A percentile compares a stretch with the other conserved stretches of the same genome.
Evolutionary conservation across 2,797 vertebrate genomes (phyloP).

Genomic region (Betta splendens): DNA sequence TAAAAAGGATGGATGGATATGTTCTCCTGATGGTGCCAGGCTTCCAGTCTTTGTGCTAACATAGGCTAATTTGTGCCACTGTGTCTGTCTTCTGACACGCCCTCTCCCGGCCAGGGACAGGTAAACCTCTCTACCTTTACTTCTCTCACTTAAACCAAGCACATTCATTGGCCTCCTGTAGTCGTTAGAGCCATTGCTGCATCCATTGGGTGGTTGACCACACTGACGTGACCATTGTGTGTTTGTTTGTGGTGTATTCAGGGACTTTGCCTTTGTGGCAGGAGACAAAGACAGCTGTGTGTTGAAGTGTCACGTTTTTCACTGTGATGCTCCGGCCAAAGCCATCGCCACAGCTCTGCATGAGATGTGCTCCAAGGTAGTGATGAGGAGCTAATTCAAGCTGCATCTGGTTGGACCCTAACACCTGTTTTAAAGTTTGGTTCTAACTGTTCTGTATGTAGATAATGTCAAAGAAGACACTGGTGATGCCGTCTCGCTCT

Average conservation of each 20-base stretch:
- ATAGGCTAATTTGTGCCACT: constrained; percentile 22
- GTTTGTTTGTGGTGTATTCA: constrained; percentile 57
- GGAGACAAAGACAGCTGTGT: constrained; percentile 95
- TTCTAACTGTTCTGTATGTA: constrained; percentile 37
- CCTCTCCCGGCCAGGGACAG: constrained; percentile 88
- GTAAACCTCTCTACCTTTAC: constrained; percentile 75
- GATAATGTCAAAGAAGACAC: constrained; percentile 87
- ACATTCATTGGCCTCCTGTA: constrained; percentile 6
- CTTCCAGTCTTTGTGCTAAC: constrained; percentile 1
- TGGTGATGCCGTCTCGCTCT: constrained; percentile 74
- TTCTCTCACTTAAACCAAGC: constrained; percentile 6
- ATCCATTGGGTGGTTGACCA: neutral
- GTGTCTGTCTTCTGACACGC: constrained; percentile 69
- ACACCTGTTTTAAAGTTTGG: neutral
- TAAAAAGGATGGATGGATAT: too few species aligned
- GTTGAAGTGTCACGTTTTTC: constrained; percentile 97
- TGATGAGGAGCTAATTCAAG: too few species aligned
- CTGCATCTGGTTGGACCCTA: too few species aligned
- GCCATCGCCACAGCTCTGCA: constrained; percentile 92
- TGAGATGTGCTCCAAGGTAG: constrained; percentile 95
- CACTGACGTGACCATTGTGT: neutral
- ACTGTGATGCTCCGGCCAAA: constrained; percentile 92
- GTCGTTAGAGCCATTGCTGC: constrained; percentile 19
- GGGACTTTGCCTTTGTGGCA: constrained; percentile 96
- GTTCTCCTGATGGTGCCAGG: too few species aligned